Evolutionary conservation across 2,113 vertebrate species (phyloP).

Genomic region (Petromus typicus): DNA sequence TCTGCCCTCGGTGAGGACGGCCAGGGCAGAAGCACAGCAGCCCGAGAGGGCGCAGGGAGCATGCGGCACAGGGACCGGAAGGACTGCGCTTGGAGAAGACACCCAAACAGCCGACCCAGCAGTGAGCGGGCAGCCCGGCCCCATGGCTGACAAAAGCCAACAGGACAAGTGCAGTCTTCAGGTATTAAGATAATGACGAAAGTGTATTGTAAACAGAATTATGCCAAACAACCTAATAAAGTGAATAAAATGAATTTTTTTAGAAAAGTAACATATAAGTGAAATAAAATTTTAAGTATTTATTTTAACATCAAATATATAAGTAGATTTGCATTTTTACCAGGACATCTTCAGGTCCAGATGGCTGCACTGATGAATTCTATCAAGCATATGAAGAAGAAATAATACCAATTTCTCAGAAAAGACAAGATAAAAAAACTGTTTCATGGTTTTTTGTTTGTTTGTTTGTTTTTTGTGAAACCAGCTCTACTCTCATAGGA

Average conservation of each 20-base stretch:
- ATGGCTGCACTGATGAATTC: background rate
- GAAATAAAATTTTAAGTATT: background rate
- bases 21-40: background rate
- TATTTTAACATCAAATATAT: background rate
- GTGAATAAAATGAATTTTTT: background rate
- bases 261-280: background rate
- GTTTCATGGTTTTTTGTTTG: background rate
- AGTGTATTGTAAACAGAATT: background rate
- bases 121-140: background rate
- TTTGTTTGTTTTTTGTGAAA: background rate
- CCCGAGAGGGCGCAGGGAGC: fast-evolving
- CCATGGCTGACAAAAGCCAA: background rate
- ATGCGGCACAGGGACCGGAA: fast-evolving
- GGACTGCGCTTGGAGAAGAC: background rate
- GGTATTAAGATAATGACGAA: background rate
- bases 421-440: background rate
- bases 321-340: background rate
- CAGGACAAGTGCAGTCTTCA: background rate
- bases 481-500: background rate
- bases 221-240: background rate
- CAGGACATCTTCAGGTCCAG: background rate
- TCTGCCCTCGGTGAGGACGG: too few species aligned
- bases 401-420: background rate
- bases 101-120: too few species aligned
- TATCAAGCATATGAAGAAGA: background rate